Percentiles rank a stretch among this genome's conserved stretches.
Evolutionary conservation across 2,888 invertebrate species (phyloP).

Genomic region (Pteria penguin): DNA sequence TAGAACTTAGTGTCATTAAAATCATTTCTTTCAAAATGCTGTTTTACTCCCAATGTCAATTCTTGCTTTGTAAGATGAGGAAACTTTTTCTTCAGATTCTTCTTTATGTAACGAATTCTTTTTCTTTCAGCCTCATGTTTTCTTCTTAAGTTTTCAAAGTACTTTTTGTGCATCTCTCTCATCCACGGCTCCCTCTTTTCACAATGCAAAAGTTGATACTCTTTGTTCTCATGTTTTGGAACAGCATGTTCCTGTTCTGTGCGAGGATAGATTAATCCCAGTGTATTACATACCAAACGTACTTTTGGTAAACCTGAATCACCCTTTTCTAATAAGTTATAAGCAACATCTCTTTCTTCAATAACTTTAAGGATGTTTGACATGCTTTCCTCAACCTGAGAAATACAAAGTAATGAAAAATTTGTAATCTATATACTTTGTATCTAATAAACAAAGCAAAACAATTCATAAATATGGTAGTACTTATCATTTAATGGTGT

Average conservation of each 20-base stretch:
- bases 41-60: background rate
- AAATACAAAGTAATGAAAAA: too few species aligned
- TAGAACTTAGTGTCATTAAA: too few species aligned
- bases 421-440: too few species aligned
- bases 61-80: background rate
- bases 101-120: background rate
- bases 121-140: background rate
- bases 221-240: conserved; percentile 58
- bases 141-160: conserved; percentile 60
- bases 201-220: conserved; percentile 48
- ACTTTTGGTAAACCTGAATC: conserved; percentile 57
- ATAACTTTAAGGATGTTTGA: conserved; percentile 93
- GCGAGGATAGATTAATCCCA: conserved; percentile 61
- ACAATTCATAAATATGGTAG: too few species aligned
- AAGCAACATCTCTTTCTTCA: conserved; percentile 94
- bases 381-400: conserved; percentile 94
- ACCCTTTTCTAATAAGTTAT: conserved; percentile 88
- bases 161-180: conserved; percentile 57
- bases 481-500: too few species aligned
- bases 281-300: conserved; percentile 54
- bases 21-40: background rate
- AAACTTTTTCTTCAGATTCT: background rate
- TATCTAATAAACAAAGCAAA: too few species aligned
- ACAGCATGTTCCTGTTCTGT: conserved; percentile 56
- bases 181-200: conserved; percentile 48